Percentiles rank a stretch among this genome's conserved stretches.
phyloP scores from a whole-genome alignment of 2,888 invertebrate genomes.

The Andrena camellia region DNA sequence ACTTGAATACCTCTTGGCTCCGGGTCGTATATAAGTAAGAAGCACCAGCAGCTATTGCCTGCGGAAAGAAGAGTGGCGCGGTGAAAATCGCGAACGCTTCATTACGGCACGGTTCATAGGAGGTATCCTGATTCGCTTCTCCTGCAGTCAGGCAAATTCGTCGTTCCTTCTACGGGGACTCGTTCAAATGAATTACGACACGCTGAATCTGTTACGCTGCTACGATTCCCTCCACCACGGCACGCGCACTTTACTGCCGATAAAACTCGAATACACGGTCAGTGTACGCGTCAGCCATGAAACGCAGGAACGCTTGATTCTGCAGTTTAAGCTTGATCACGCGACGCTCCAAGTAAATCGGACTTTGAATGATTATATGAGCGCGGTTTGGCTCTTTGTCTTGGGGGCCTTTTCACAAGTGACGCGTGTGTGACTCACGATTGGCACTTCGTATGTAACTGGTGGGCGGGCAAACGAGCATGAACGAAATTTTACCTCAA shows the following conservation, averaged over 20 bases:
- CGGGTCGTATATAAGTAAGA: not conserved
- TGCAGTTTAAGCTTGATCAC: not conserved
- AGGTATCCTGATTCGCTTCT: not conserved
- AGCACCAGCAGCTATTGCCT: no score
- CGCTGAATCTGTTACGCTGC: conserved; percentile 20
- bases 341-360: not conserved
- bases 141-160: conserved; percentile 31
- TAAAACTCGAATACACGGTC: conserved; percentile 31
- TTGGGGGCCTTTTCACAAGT: no score
- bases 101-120: conserved; percentile 12
- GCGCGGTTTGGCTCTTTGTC: not conserved
- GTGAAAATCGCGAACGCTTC: conserved; percentile 36
- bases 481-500: no score
- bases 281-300: not conserved
- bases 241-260: conserved; percentile 32
- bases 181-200: conserved; percentile 45
- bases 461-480: no score
- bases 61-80: not conserved
- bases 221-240: conserved; percentile 13
- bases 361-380: not conserved
- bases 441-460: no score
- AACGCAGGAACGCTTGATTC: not conserved
- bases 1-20: conserved; percentile 4
- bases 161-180: conserved; percentile 13
- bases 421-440: no score